Conservation (phyloP, 2,113 vertebrate genomes). For the Lanius ludovicianus region DNA sequence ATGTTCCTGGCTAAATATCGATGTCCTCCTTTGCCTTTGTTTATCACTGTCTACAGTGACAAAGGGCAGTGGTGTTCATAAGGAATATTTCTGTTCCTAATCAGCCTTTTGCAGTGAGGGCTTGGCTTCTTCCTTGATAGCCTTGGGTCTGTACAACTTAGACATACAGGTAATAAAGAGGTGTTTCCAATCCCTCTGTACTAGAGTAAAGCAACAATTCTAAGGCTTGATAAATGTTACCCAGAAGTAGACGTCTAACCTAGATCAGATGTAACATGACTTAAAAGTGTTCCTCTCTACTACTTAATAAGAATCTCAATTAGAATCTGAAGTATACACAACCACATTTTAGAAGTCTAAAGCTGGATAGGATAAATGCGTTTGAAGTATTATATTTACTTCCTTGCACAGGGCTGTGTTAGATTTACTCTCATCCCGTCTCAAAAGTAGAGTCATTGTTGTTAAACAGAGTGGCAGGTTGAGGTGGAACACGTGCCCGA, state of each 20-base stretch:
- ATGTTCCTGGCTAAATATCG: background rate
- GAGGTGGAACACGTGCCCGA: background rate
- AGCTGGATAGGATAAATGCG: background rate
- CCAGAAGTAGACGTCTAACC: background rate
- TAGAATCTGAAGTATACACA: background rate
- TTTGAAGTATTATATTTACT: background rate
- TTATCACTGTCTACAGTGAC: background rate
- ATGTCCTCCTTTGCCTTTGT: background rate
- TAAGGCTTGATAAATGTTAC: background rate
- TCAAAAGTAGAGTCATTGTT: background rate
- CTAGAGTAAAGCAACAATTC: background rate
- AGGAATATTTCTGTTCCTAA: background rate
- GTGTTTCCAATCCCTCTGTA: background rate
- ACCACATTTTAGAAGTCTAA: background rate
- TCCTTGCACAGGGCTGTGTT: background rate
- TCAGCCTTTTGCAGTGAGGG: background rate
- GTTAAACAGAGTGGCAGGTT: background rate
- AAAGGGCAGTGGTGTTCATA: background rate
- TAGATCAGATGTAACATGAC: background rate
- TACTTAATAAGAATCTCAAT: background rate
- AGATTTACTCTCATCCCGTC: background rate
- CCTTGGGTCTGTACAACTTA: background rate
- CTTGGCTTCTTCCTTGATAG: background rate
- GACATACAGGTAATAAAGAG: background rate
- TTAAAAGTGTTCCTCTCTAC: background rate